Base-by-base conservation (phyloP, 2,797 vertebrate genomes). In the Hypotaenidia philippensis region DNA sequence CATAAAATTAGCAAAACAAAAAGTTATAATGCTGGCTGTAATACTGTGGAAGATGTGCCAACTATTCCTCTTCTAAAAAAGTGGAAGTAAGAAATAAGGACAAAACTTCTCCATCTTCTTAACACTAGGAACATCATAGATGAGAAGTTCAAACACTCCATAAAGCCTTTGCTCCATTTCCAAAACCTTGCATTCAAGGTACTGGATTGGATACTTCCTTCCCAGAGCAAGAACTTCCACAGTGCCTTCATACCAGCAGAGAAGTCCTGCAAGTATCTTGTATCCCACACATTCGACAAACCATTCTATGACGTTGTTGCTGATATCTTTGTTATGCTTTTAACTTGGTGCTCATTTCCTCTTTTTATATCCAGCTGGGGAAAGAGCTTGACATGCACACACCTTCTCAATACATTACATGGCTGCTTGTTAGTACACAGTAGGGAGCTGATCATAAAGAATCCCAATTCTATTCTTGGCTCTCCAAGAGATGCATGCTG, bases 371-470 rank as follows among this genome's bases (percentile, higher is more conserved):
- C 60, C 81, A 83, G n/a, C 71, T 88, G 70, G 45, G 78, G 56
- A 88, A 77, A 66, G 71, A 89, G 26, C 64, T 92, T 87, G 56
- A 90, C 83, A 87, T 49, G 38, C 45, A 85, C 78, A 84, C 89
- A 95, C 90, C 90, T 93, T 87, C 83, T 83, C 87, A 89, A 80
- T 87, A 68, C 32, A 61, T 91, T 87, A 80, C 71, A 59, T 1
- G 4, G 27, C 52, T 87, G 34, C 87, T 83, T 90, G 87, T 95
- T 92, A 96, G 78, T 68, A 92, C 81, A 36, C 81, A 87, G 89
- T 1, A 82, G 92, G 90, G 53, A 87, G 53, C 36, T 84, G 53
- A 64, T 80, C 40, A 55, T 89, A 87, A 89, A 93, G 83, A 82
- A 89, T 82, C 80, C n/a, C 70, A 56, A 1, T 57, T 85, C 75